These are phyloP conservation scores for Malaclemys terrapin DNA, from an alignment of 2,113 vertebrate genomes.

Conservation along the genomic window DNA sequence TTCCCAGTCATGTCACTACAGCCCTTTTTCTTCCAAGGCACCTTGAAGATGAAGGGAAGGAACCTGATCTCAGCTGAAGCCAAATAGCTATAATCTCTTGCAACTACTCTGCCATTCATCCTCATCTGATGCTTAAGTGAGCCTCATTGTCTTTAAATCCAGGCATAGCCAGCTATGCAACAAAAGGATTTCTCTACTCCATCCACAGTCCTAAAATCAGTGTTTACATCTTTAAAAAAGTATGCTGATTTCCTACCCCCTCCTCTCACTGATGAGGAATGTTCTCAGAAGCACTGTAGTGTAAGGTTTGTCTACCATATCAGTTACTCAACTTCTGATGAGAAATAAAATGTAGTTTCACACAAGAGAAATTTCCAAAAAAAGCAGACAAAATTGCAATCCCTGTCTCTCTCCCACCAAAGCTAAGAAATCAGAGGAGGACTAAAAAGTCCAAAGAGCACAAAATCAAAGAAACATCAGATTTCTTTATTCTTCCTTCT, in stretches of 20 bases:
- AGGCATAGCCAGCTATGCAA: neutral
- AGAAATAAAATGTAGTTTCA: neutral
- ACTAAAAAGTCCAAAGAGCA: neutral
- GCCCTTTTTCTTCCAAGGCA: neutral
- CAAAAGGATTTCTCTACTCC: neutral
- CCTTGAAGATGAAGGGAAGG: neutral
- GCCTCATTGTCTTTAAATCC: neutral
- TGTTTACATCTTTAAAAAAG: neutral
- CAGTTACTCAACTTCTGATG: neutral
- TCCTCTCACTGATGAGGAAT: neutral
- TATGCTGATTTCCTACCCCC: neutral
- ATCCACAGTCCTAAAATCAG: neutral
- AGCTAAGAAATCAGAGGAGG: neutral
- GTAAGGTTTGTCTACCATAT: neutral
- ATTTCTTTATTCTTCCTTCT: neutral
- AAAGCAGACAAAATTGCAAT: neutral
- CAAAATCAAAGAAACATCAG: neutral
- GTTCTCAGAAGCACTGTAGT: neutral
- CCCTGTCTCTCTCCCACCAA: neutral
- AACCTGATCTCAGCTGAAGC: neutral
- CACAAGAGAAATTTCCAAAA: neutral
- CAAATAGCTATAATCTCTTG: neutral
- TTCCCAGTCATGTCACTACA: rapidly evolving
- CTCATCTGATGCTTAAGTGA: neutral
- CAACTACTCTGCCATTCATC: neutral